Evolutionary conservation across 1,140 invertebrate genomes (phyloP).

Genomic region (Galleria mellonella): DNA sequence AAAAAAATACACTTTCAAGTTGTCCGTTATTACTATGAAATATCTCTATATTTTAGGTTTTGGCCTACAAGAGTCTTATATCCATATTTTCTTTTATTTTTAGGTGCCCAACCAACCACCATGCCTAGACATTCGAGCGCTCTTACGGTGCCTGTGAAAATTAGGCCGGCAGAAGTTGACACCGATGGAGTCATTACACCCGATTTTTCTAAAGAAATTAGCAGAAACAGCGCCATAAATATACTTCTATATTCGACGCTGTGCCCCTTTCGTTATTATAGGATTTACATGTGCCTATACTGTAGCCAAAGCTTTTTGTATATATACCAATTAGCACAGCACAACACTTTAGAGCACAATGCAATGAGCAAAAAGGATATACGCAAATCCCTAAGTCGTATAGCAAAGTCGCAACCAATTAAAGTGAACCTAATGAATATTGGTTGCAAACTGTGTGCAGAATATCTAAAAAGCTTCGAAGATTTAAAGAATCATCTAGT

Average conservation of each 20-base stretch:
- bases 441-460: constrained; percentile 1
- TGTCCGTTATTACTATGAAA: no score
- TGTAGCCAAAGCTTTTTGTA: background rate
- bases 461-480: background rate
- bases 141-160: no score
- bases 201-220: no score
- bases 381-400: background rate
- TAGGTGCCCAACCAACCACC: background rate
- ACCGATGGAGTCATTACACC: no score
- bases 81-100: background rate
- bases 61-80: no score
- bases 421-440: constrained; percentile 2
- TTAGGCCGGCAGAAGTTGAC: no score
- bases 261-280: background rate
- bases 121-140: no score
- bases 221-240: no score
- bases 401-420: background rate
- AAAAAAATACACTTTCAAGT: no score
- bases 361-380: background rate
- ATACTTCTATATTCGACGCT: background rate
- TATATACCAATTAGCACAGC: background rate
- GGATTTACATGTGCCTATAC: background rate
- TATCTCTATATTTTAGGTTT: no score
- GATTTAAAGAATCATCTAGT: constrained; percentile 1
- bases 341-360: background rate